Evolutionary conservation across 2,797 vertebrate genomes (phyloP).

Genomic region (Clarias laeviceps): DNA sequence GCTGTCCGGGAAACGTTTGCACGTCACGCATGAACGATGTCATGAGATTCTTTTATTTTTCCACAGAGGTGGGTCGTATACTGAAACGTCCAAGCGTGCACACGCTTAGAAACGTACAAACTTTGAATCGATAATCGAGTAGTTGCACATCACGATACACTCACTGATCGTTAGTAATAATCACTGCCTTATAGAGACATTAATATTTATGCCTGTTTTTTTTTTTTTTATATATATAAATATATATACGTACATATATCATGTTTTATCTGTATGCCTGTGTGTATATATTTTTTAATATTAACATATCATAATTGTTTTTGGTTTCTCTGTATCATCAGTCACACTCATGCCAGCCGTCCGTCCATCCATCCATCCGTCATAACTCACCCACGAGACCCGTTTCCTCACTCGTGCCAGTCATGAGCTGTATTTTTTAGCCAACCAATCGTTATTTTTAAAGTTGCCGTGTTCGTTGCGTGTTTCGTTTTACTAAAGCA

Average conservation of each 20-base stretch:
- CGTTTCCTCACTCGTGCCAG: neutral
- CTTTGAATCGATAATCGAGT: neutral
- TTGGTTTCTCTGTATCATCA: neutral
- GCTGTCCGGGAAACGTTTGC: conserved; percentile 38
- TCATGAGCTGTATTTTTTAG: neutral
- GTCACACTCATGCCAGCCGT: neutral
- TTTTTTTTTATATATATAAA: conserved; percentile 34
- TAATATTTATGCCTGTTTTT: conserved; percentile 57
- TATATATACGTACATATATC: conserved; percentile 42
- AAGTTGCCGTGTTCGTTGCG: neutral
- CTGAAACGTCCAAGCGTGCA: neutral
- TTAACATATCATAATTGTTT: neutral
- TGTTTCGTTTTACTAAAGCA: conserved; percentile 16
- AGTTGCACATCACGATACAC: conserved; percentile 12
- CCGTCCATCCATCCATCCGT: neutral
- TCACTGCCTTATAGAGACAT: conserved; percentile 36
- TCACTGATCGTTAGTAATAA: conserved; percentile 17
- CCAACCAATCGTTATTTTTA: neutral
- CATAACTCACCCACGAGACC: neutral
- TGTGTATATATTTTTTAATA: neutral
- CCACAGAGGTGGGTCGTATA: neutral
- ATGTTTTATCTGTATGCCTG: conserved; percentile 16
- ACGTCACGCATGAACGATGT: conserved; percentile 58
- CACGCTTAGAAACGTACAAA: neutral
- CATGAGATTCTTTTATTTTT: no score